Evolutionary conservation across 1,140 invertebrate genomes (phyloP), one percentile per base, ranked within the genome.

Genomic region (Gryon sp.): DNA sequence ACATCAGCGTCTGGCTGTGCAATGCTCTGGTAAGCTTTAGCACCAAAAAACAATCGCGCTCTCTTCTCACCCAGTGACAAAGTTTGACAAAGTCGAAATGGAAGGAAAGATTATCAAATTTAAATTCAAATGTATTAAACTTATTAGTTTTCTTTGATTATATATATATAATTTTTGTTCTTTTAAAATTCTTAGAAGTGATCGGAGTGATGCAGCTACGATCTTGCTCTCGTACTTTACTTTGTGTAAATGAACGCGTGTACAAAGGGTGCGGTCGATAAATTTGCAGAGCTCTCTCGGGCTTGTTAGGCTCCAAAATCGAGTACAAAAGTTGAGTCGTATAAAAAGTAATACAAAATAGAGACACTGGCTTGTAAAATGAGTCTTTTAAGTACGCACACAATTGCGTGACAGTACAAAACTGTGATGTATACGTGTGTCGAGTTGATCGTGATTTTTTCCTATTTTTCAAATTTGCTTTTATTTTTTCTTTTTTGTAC

Each of bases 21-120:
- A 89, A 87, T 88, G 86, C 76, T 87, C 82, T 86, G 83, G 84
- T 80, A 83, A 84, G 83, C 83, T 75, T 81, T 86, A 88, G 86
- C 86, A 88, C 86, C 85, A 85, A 85, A 82, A 84, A n/a, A 69
- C 80, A 75, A 52, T 36, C 18, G 11, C 50, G 26, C 30, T 16
- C 32, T 22, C 22, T 30, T 18, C 36, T 11, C n/a, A 12, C 20
- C 9, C 20, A 24, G 28, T 14, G 20, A 52, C 20, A 41, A 11
- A 30, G 34, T 18, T n/a, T n/a, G n/a, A n/a, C 28, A 4, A 16
- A 65, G 20, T 52, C 20, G 20, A 76, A 78, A 72, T 78, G 78
- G 20, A 60, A 72, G 48, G 22, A 36, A 43, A 43, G 28, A n/a
- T n/a, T n/a, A n/a, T n/a, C n/a, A n/a, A n/a, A n/a, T n/a, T n/a